phyloP scores from a whole-genome alignment of 2,113 vertebrate species.

The Fukomys damarensis region DNA sequence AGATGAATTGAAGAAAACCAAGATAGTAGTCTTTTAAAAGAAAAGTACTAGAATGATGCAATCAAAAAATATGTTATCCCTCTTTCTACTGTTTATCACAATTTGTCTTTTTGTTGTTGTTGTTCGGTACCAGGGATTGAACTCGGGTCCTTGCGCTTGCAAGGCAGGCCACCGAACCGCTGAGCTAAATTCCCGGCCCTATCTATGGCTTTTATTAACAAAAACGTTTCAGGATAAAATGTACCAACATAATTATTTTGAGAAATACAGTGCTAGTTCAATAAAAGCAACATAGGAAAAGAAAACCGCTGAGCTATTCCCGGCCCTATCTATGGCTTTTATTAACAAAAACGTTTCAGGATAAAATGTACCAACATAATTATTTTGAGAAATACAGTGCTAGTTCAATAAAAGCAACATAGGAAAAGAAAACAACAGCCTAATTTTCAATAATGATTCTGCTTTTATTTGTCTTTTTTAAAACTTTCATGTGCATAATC shows the following conservation, averaged over 20 bases:
- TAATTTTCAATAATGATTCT: slow-evolving; percentile 24
- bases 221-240: slow-evolving; percentile 47
- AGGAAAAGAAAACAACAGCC: slow-evolving; percentile 33
- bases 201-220: background rate
- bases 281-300: slow-evolving; percentile 17
- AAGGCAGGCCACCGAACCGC: too few relatives aligned
- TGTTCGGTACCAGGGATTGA: too few relatives aligned
- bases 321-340: slow-evolving; percentile 34
- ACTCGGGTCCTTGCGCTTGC: too few relatives aligned
- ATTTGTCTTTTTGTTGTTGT: too few relatives aligned
- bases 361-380: slow-evolving; percentile 43
- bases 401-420: slow-evolving; percentile 7
- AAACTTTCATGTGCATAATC: background rate
- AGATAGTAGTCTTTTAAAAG: background rate
- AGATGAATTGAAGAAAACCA: slow-evolving; percentile 10
- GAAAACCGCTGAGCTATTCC: too few relatives aligned
- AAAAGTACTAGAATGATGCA: background rate
- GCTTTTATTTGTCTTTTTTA: slow-evolving; percentile 40
- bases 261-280: slow-evolving; percentile 15
- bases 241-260: slow-evolving; percentile 37
- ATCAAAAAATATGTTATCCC: background rate
- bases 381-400: slow-evolving; percentile 41
- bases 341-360: background rate
- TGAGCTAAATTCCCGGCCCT: too few relatives aligned
- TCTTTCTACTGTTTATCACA: slow-evolving; percentile 13